Conservation (phyloP, 2,888 invertebrate species). For the Lepidochrysops patricia region DNA sequence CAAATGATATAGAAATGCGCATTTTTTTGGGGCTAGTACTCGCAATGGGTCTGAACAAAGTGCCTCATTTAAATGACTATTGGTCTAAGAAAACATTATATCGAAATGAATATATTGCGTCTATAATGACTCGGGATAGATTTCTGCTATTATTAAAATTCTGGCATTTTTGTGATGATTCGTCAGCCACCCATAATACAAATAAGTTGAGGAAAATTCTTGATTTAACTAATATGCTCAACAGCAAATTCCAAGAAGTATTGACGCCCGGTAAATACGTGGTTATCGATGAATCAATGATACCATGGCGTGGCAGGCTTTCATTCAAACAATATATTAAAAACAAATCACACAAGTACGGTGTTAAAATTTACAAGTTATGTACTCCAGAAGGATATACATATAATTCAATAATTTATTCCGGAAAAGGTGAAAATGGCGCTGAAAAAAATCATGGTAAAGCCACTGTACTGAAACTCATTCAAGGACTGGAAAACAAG, state of each 20-base stretch:
- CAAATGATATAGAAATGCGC: slow-evolving; percentile 19
- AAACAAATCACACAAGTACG: slow-evolving; percentile 24
- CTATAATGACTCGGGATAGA: slow-evolving; percentile 27
- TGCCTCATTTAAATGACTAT: slow-evolving; percentile 23
- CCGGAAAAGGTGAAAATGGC: slow-evolving; percentile 18
- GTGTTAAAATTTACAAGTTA: slow-evolving; percentile 31
- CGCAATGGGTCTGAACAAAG: slow-evolving; percentile 22
- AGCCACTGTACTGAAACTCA: slow-evolving; percentile 21
- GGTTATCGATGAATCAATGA: slow-evolving; percentile 36
- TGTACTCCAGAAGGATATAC: slow-evolving; percentile 33
- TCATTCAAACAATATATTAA: slow-evolving; percentile 27
- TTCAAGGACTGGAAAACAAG: slow-evolving; percentile 21
- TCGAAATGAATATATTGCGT: slow-evolving; percentile 26
- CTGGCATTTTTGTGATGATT: slow-evolving; percentile 31
- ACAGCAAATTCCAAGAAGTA: slow-evolving; percentile 21
- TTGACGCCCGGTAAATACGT: slow-evolving; percentile 29
- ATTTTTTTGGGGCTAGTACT: slow-evolving; percentile 20
- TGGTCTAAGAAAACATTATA: slow-evolving; percentile 27
- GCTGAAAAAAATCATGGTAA: slow-evolving; percentile 16
- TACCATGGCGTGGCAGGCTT: slow-evolving; percentile 34
- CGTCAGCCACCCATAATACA: slow-evolving; percentile 3
- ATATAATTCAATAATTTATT: slow-evolving; percentile 24
- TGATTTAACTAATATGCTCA: slow-evolving; percentile 15
- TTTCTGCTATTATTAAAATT: slow-evolving; percentile 29
- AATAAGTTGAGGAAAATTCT: slow-evolving; percentile 12